phyloP scores from a whole-genome alignment of 2,888 invertebrate genomes.

The Aricia artaxerxes region DNA sequence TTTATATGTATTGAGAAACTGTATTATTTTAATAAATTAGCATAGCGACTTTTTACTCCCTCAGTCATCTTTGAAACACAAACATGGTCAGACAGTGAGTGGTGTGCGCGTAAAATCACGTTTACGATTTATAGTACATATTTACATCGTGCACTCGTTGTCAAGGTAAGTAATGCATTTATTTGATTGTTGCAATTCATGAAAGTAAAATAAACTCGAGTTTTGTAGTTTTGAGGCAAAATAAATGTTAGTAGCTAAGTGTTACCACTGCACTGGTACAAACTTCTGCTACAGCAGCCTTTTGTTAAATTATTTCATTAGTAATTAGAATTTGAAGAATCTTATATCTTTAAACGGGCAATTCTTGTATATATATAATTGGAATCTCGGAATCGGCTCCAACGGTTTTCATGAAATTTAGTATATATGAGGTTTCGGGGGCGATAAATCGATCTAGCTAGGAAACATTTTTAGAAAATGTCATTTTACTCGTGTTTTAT shows the following conservation, averaged over 20 bases:
- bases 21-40: background rate
- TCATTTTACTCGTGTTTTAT: no score
- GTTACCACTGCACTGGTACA: background rate
- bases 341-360: no score
- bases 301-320: no score
- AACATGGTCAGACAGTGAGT: constrained; percentile 6
- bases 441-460: no score
- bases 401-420: no score
- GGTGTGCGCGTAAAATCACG: background rate
- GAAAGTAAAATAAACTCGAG: background rate
- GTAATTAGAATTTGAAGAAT: no score
- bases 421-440: no score
- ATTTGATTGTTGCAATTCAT: background rate
- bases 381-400: no score
- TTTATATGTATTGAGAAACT: background rate
- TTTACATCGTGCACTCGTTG: background rate
- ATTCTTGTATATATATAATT: no score
- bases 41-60: background rate
- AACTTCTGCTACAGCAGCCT: no score
- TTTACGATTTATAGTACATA: background rate
- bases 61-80: background rate
- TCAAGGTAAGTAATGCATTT: background rate
- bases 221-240: background rate
- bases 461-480: no score
- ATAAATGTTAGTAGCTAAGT: background rate